Evolutionary conservation across 1,140 invertebrate genomes (phyloP), one percentile per base, ranked within the genome.

Genomic region (Hesperophylax magnus): DNA sequence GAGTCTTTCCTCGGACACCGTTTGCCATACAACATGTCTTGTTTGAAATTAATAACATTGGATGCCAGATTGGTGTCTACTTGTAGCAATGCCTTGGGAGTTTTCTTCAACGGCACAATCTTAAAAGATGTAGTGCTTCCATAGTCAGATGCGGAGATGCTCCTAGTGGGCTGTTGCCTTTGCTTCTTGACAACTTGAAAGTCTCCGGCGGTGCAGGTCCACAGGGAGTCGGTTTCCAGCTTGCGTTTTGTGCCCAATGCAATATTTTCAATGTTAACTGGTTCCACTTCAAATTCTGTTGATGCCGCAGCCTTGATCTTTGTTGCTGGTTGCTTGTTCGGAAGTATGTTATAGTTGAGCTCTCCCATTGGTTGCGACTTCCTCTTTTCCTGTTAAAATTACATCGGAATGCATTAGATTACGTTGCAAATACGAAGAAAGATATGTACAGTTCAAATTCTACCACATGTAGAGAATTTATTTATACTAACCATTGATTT

Each of bases 11-110:
- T 22, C 58, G 54, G 63, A 54, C 63, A 52, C 7, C 63, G 8
- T 18, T 79, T 79, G n/a, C 77, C 77, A 39, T 79, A 79, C 14
- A 79, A 47, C 77, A 79, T 79, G 14, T 79, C 63, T 39, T 79
- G 52, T 60, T 60, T 79, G 27, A 71, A 79, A 60, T 79, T 79
- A 8, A 56, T 5, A 31, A 60, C 52, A 34, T 71, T 58, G 9
- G 67, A n/a, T n/a, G 56, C 63, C 3, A 71, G 65, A 4, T 27
- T 7, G 58, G 31, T 39, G 22, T 71, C 63, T 24, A 71, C 63
- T 14, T 22, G 31, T 1, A 79, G 5, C 60, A 71, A 20, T 58
- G 60, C 22, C 71, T 79, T 79, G 20, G 77, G 9, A 17, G n/a
- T 24, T 58, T 79, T 69, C 52, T 58, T 56, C 61, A 79, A 47